phyloP scores from a whole-genome alignment of 2,888 invertebrate genomes.

The Parnassius mnemosyne region DNA sequence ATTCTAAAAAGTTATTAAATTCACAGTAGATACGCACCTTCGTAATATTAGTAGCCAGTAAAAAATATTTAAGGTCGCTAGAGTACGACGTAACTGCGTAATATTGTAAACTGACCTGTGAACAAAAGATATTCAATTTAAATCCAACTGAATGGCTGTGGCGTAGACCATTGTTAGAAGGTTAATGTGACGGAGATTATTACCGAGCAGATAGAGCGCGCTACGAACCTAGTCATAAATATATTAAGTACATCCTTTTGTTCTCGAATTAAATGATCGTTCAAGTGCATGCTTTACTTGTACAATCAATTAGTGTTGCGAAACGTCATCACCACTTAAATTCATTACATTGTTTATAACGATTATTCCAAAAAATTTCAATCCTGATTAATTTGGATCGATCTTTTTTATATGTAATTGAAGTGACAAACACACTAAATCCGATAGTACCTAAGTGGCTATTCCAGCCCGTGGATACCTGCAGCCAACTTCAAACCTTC shows the following conservation, averaged over 20 bases:
- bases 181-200: neutral
- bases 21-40: slow-evolving; percentile 47
- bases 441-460: no score
- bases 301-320: neutral
- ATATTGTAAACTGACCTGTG: slow-evolving; percentile 54
- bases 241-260: no score
- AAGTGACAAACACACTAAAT: no score
- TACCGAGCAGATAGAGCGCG: neutral
- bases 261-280: neutral
- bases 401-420: no score
- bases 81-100: slow-evolving; percentile 56
- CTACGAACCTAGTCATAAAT: neutral
- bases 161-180: slow-evolving; percentile 3
- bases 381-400: no score
- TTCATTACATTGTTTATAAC: no score
- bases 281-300: neutral
- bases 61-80: slow-evolving; percentile 54
- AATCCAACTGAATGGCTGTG: slow-evolving; percentile 16
- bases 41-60: slow-evolving; percentile 47
- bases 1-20: neutral
- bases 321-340: neutral
- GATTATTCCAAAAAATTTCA: no score
- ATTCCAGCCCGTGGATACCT: no score
- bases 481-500: no score
- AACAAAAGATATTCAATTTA: slow-evolving; percentile 29